Evolutionary conservation across 2,113 vertebrate species (phyloP).

Genomic region (Marcusenius ussheri): DNA sequence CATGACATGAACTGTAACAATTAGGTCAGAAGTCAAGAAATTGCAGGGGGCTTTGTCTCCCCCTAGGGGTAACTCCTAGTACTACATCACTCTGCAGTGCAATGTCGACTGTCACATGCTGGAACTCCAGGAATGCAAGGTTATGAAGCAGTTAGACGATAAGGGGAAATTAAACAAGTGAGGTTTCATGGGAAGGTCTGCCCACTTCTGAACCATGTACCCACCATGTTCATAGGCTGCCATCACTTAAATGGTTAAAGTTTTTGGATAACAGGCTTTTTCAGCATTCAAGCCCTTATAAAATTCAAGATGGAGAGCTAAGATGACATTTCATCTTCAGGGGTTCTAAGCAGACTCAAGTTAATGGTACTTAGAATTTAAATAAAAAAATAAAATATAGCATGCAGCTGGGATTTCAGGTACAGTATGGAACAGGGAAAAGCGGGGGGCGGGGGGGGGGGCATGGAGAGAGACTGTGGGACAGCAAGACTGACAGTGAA

Average conservation of each 20-base stretch:
- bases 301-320: not conserved
- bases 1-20: not conserved
- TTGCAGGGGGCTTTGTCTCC: not conserved
- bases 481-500: not conserved
- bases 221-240: not conserved
- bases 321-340: not conserved
- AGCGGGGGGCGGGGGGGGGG: not conserved
- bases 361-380: not conserved
- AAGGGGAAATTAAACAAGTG: not conserved
- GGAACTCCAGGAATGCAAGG: not conserved
- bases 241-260: not conserved
- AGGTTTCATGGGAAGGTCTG: not conserved
- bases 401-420: not conserved
- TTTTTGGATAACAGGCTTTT: not conserved
- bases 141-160: not conserved
- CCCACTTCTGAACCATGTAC: not conserved
- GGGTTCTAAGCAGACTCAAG: not conserved
- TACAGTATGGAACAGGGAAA: not conserved
- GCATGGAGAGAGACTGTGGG: not conserved
- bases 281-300: not conserved
- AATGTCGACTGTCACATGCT: not conserved
- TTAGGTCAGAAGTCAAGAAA: not conserved
- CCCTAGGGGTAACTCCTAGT: not conserved
- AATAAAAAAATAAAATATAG: not conserved
- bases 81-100: not conserved